Evolutionary conservation across 2,797 vertebrate species (phyloP).

Genomic region (Ambastaia sidthimunki): DNA sequence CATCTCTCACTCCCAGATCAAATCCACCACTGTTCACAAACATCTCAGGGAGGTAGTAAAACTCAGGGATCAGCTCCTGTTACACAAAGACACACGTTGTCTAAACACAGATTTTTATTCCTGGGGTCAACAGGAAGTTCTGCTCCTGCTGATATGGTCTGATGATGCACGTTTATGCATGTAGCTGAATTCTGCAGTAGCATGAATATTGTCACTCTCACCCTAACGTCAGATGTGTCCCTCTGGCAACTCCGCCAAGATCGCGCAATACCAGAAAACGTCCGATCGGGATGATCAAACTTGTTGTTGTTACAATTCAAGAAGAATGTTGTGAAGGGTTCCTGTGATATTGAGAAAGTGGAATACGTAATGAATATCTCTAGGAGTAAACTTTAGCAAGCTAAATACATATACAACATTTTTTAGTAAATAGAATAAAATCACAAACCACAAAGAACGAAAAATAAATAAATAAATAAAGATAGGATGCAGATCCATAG

Average conservation of each 20-base stretch:
- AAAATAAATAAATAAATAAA: too few relatives aligned
- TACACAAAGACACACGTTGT: background rate
- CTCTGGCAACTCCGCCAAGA: conserved; percentile 98
- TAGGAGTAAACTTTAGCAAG: too few relatives aligned
- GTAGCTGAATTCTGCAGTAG: too few relatives aligned
- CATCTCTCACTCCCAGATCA: conserved; percentile 89
- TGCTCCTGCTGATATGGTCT: too few relatives aligned
- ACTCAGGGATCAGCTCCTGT: conserved; percentile 96
- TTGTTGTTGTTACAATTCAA: conserved; percentile 93
- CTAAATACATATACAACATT: too few relatives aligned
- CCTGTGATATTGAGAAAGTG: conserved; percentile 73
- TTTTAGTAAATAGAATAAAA: too few relatives aligned
- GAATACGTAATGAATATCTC: conserved; percentile 37
- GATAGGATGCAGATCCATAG: background rate
- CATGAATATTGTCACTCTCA: conserved; percentile 53
- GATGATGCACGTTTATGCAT: too few relatives aligned
- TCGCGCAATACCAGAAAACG: conserved; percentile 92
- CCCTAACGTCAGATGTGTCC: conserved; percentile 97
- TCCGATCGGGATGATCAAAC: conserved; percentile 95
- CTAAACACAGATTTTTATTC: too few relatives aligned
- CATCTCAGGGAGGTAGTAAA: conserved; percentile 99
- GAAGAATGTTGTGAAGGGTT: conserved; percentile 97
- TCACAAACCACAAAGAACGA: too few relatives aligned
- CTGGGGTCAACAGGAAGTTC: too few relatives aligned
- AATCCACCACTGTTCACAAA: conserved; percentile 96